Percentiles rank a stretch among this genome's conserved stretches.
Conservation (phyloP, 2,888 invertebrate species). For the Thereva unica region DNA sequence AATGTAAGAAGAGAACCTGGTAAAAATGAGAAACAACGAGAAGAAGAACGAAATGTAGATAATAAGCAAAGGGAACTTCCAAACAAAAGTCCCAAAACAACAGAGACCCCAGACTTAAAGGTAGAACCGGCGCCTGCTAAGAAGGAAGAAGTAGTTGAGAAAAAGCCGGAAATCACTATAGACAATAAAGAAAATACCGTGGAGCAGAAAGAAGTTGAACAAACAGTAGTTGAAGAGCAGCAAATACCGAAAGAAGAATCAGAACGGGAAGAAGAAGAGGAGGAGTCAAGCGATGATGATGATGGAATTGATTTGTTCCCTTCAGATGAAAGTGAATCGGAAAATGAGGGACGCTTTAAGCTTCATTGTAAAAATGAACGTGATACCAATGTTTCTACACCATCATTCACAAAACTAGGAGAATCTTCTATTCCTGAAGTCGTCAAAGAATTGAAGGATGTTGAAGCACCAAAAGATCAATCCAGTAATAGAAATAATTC, state of each 20-base stretch:
- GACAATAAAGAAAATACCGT: neutral
- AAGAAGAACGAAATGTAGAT: conserved; percentile 26
- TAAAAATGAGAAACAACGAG: conserved; percentile 10
- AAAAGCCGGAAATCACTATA: neutral
- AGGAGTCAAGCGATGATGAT: conserved; percentile 41
- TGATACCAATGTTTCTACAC: conserved; percentile 37
- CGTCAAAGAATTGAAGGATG: conserved; percentile 41
- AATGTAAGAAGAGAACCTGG: conserved; percentile 22
- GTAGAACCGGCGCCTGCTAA: neutral
- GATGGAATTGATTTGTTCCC: conserved; percentile 45
- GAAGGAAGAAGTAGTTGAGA: neutral
- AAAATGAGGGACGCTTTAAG: conserved; percentile 46
- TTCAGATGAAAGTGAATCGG: conserved; percentile 46
- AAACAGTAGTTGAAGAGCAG: neutral
- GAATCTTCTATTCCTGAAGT: conserved; percentile 36
- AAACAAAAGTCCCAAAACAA: conserved; percentile 4
- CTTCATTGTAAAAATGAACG: conserved; percentile 41
- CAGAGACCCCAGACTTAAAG: neutral
- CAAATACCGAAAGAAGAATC: conserved; percentile 37
- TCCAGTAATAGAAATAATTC: conserved; percentile 17
- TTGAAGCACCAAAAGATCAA: conserved; percentile 12
- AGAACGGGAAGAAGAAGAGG: conserved; percentile 37
- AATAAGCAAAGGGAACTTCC: conserved; percentile 6
- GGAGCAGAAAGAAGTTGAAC: conserved; percentile 12
- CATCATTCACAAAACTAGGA: conserved; percentile 44